Evolutionary conservation across 2,113 vertebrate species (phyloP).

Genomic region (Atractosteus spatula): DNA sequence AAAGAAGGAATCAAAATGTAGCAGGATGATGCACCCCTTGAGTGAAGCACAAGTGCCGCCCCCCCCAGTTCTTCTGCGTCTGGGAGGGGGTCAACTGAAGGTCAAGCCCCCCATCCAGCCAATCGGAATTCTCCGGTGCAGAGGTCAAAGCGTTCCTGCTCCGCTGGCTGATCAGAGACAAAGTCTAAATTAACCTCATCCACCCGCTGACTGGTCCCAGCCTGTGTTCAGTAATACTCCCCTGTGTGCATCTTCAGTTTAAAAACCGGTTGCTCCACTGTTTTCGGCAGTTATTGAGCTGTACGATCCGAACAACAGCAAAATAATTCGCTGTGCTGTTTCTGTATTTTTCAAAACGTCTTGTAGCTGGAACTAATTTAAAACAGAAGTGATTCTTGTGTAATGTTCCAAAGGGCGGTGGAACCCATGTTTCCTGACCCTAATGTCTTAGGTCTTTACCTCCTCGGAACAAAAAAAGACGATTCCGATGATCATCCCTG

Average conservation of each 20-base stretch:
- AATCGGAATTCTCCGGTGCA: slow-evolving; percentile 62
- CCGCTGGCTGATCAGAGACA: slow-evolving; percentile 54
- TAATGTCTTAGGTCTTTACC: too few species aligned
- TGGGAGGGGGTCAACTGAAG: slow-evolving; percentile 61
- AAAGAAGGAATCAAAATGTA: neutral
- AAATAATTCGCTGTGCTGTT: neutral
- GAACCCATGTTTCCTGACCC: too few species aligned
- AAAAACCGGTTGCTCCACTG: too few species aligned
- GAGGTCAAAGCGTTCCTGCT: slow-evolving; percentile 59
- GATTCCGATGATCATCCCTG: too few species aligned
- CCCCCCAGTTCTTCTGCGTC: slow-evolving; percentile 47
- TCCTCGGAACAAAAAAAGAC: too few species aligned
- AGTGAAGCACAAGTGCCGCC: neutral
- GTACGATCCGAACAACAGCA: slow-evolving; percentile 9
- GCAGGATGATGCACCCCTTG: neutral
- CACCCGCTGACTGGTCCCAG: slow-evolving; percentile 38
- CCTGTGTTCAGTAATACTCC: neutral
- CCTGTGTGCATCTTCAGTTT: too few species aligned
- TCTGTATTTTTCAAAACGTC: too few species aligned
- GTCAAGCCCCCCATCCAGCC: slow-evolving; percentile 54
- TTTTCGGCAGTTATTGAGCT: slow-evolving; percentile 17
- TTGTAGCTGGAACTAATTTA: too few species aligned
- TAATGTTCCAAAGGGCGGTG: too few species aligned
- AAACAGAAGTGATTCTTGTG: too few species aligned
- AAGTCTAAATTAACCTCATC: slow-evolving; percentile 61